Percentiles rank a stretch among this genome's conserved stretches.
These are phyloP conservation scores for Boloria euphrosyne DNA, from an alignment of 2,888 invertebrate genomes.

Conservation along the genomic window DNA sequence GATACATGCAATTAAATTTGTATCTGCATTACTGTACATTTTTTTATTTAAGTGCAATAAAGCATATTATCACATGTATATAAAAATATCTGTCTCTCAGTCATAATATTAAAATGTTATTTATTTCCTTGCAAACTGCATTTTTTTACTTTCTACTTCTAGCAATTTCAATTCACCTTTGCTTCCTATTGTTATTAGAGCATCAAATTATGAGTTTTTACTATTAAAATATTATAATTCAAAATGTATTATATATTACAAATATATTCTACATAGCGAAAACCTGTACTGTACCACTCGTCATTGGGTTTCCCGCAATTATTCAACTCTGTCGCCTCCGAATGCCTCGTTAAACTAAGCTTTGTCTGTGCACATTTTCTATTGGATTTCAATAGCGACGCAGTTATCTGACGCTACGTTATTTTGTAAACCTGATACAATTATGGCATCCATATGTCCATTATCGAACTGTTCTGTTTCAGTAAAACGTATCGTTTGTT, in stretches of 20 bases:
- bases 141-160: too few relatives aligned
- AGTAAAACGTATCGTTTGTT: background rate
- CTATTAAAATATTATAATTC: background rate
- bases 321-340: conserved; percentile 42
- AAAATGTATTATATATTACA: background rate
- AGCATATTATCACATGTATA: too few relatives aligned
- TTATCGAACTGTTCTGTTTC: conserved; percentile 20
- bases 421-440: conserved; percentile 31
- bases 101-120: too few relatives aligned
- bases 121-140: too few relatives aligned
- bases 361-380: conserved; percentile 42
- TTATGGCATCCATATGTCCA: conserved; percentile 22
- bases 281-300: conserved; percentile 28
- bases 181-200: too few relatives aligned
- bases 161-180: too few relatives aligned
- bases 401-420: conserved; percentile 31
- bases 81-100: too few relatives aligned
- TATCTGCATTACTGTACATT: too few relatives aligned
- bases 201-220: too few relatives aligned
- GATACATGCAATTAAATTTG: too few relatives aligned
- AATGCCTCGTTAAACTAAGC: conserved; percentile 42
- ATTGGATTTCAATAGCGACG: conserved; percentile 31
- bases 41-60: too few relatives aligned
- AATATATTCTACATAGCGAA: conserved; percentile 6
- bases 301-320: conserved; percentile 39